phyloP scores from a whole-genome alignment of 2,113 vertebrate species.

The Cyprinodon tularosa region DNA sequence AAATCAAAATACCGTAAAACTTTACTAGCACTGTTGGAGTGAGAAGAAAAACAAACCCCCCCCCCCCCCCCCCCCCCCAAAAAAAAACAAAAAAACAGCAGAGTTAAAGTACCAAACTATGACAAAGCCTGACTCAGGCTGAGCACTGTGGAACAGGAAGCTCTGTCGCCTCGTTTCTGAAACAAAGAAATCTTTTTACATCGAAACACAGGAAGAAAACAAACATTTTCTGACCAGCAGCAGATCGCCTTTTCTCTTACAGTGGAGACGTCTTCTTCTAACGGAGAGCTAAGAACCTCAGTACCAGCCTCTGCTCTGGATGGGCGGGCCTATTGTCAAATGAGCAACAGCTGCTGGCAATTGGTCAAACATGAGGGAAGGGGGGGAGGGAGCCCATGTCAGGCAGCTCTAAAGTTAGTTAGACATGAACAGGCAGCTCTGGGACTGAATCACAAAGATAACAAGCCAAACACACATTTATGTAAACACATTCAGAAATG shows the following conservation, averaged over 20 bases:
- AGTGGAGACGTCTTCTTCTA: neutral
- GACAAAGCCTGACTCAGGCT: neutral
- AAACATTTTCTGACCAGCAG: conserved; percentile 30
- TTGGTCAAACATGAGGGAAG: conserved; percentile 24
- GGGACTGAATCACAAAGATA: conserved; percentile 32
- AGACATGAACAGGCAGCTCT: conserved; percentile 48
- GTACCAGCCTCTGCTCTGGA: conserved; percentile 17
- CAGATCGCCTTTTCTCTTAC: neutral
- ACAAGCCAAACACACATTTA: conserved; percentile 3
- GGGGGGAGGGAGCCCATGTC: neutral
- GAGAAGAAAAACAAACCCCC: no score
- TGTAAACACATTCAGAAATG: neutral
- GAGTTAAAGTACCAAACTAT: neutral
- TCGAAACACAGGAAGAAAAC: neutral
- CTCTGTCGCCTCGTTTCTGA: neutral
- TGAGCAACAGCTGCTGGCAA: conserved; percentile 61
- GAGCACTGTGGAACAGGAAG: neutral
- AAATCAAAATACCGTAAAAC: neutral
- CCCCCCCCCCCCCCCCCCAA: no score
- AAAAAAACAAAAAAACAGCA: no score
- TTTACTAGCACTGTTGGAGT: neutral
- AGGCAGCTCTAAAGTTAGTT: conserved; percentile 25
- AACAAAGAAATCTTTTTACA: neutral
- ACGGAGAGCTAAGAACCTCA: conserved; percentile 14
- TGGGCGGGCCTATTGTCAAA: conserved; percentile 46